Conservation (phyloP, 2,797 vertebrate species). For the Eospalax fontanierii region DNA sequence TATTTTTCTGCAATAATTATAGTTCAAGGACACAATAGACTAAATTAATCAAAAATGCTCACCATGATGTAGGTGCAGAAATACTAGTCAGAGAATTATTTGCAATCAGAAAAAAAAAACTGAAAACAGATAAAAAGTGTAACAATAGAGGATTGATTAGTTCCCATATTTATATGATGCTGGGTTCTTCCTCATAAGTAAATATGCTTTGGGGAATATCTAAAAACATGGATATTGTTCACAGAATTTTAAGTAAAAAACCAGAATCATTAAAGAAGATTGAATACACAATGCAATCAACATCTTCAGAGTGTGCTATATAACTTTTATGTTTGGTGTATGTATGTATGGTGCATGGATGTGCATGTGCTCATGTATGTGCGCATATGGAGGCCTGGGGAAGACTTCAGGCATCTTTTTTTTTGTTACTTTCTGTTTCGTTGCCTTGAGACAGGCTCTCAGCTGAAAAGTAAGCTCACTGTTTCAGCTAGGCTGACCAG, state of each 20-base stretch:
- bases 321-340: background rate
- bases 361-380: background rate
- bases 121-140: constrained; percentile 26
- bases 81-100: constrained; percentile 1
- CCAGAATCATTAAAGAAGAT: constrained; percentile 45
- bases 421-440: background rate
- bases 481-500: background rate
- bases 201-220: constrained; percentile 32
- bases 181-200: background rate
- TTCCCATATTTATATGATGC: background rate
- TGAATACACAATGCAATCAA: background rate
- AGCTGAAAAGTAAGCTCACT: background rate
- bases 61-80: constrained; percentile 31
- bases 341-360: background rate
- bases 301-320: background rate
- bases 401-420: background rate
- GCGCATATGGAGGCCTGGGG: background rate
- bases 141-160: constrained; percentile 51
- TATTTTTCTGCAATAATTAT: constrained; percentile 16
- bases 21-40: constrained; percentile 37
- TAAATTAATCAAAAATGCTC: constrained; percentile 30
- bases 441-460: background rate
- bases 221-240: constrained; percentile 24
- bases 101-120: background rate
- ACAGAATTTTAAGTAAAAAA: constrained; percentile 57